Percentiles rank a stretch among this genome's conserved stretches.
These are phyloP conservation scores for Tauraco hartlaubi DNA, from an alignment of 2,797 vertebrate genomes.

Conservation along the genomic window DNA sequence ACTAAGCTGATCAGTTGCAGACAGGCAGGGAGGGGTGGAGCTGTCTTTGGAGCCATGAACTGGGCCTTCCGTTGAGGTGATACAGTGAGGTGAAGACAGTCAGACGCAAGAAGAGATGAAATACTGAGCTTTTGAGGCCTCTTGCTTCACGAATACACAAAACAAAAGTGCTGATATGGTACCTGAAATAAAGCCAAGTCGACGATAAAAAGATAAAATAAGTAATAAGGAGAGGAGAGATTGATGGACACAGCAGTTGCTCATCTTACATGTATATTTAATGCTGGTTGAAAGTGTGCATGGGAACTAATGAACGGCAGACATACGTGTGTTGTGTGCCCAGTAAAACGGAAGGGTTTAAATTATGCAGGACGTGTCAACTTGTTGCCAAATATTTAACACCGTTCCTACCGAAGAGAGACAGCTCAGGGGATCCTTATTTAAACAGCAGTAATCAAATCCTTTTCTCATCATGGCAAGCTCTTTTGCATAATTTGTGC, in stretches of 20 bases:
- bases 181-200: slow-evolving; percentile 8
- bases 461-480: not conserved
- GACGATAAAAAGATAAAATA: not conserved
- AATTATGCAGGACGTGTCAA: slow-evolving; percentile 54
- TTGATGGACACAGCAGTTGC: not conserved
- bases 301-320: slow-evolving; percentile 22
- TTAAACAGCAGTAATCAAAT: slow-evolving; percentile 58
- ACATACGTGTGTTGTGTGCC: not conserved
- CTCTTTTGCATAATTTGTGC: slow-evolving; percentile 34
- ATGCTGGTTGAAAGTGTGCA: not conserved
- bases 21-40: not conserved
- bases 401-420: not conserved
- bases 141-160: not conserved
- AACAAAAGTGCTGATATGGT: not conserved
- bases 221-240: not conserved
- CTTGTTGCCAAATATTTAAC: slow-evolving; percentile 54
- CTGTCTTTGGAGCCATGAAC: slow-evolving; percentile 19
- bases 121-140: slow-evolving; percentile 1
- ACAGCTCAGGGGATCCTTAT: slow-evolving; percentile 27
- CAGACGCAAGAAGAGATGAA: slow-evolving; percentile 53
- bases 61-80: not conserved
- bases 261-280: slow-evolving; percentile 49
- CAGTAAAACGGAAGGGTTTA: not conserved
- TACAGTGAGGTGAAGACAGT: slow-evolving; percentile 10
- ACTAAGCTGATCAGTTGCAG: slow-evolving; percentile 6